Percentiles rank a stretch among this genome's conserved stretches.
Conservation (phyloP, 2,797 vertebrate genomes). For the Holocentrus rufus region DNA sequence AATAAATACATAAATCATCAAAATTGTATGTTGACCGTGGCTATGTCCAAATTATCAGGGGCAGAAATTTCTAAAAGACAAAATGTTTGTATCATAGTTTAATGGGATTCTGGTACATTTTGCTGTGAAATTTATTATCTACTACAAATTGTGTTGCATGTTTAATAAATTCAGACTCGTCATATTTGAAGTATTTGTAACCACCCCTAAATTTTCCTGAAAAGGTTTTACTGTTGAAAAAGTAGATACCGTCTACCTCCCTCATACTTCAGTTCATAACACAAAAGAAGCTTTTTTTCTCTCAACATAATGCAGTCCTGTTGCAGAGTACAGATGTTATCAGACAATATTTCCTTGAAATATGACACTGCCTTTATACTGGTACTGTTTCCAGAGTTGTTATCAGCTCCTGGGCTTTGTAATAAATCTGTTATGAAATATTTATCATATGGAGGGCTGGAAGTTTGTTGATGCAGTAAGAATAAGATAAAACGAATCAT, state of each 20-base stretch:
- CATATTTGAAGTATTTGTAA: neutral
- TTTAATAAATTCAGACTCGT: slow-evolving; percentile 12
- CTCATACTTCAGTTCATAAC: neutral
- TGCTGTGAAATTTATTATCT: slow-evolving; percentile 18
- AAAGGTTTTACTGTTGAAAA: neutral
- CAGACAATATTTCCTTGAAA: slow-evolving; percentile 36
- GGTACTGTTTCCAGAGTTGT: slow-evolving; percentile 21
- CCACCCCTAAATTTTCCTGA: no score
- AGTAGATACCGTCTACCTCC: slow-evolving; percentile 13
- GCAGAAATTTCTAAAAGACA: no score
- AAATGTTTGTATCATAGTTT: no score
- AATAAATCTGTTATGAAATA: slow-evolving; percentile 48
- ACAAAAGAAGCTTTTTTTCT: neutral
- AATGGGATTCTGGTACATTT: no score
- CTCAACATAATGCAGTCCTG: slow-evolving; percentile 18
- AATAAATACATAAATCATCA: neutral
- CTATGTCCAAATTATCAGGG: no score
- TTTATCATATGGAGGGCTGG: slow-evolving; percentile 29
- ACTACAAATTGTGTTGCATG: slow-evolving; percentile 5
- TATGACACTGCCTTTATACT: slow-evolving; percentile 44
- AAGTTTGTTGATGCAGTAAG: neutral
- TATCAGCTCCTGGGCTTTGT: slow-evolving; percentile 31
- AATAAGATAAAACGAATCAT: no score
- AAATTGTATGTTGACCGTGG: neutral
- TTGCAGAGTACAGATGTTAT: slow-evolving; percentile 6